Base-by-base conservation (phyloP, 2,888 invertebrate species). In the Tachina fera region DNA sequence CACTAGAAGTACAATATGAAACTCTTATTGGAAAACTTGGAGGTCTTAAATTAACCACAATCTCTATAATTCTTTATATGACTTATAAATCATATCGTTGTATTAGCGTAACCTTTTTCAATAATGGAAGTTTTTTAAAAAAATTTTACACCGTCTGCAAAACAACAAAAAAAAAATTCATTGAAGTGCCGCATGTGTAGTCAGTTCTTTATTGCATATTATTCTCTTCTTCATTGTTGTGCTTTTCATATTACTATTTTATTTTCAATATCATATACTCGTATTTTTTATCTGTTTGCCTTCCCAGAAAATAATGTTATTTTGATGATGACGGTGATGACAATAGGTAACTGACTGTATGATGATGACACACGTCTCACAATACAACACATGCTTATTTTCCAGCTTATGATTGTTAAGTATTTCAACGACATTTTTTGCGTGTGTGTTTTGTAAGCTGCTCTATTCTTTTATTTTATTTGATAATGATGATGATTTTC, bases 241-340 rank as follows among this genome's bases (percentile, higher is more conserved):
- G 63, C 74, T 76, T 71, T 65, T 76, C 58, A 74, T 71, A 39
- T 53, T 11, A 16, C 47, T 53, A 4, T 51, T 63, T 68, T 53
- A 16, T 47, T 76, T 67, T 47, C 31, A 31, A 31, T 31, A 31
- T 31, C 5, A 31, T 31, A 31, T 31, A n/a, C n/a, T n/a, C n/a
- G n/a, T n/a, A 31, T 76, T 14, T 13, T 68, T 65, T 65, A 65
- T 63, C n/a, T 53, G 41, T 49, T 9, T 58, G 13, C 53, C 65
- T 49, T 49, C 43, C 53, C 31, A 65, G 47, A 79, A 80, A 83
- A 86, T 79, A 71, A 86, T 86, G 83, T 76, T 61, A 83, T 86
- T 86, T 86, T 86, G 87, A 74, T 87, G 87, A 68, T 88, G 88
- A 85, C 87, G 88, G 70, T 75, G 76, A 87, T 85, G 86, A 88